Evolutionary conservation across 2,113 vertebrate species (phyloP).

Genomic region (Noctilio leporinus): DNA sequence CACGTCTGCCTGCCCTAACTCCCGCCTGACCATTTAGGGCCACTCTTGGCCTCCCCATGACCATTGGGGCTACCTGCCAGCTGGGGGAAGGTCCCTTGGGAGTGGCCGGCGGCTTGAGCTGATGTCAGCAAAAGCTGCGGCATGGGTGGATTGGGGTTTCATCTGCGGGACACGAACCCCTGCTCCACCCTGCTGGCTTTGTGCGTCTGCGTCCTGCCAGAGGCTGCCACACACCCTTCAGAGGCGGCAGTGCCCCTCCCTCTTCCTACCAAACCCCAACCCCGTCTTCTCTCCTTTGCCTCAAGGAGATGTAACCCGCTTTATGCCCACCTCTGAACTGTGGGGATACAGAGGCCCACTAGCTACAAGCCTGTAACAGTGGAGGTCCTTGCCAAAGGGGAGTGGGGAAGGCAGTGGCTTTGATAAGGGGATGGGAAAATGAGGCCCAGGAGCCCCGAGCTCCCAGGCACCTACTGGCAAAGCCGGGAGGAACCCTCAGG

Average conservation of each 20-base stretch:
- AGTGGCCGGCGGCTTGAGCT: fast-evolving
- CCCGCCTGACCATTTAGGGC: background rate
- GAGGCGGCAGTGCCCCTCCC: background rate
- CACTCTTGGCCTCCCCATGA: background rate
- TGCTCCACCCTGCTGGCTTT: background rate
- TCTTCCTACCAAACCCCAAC: background rate
- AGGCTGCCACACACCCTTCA: background rate
- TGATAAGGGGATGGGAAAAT: background rate
- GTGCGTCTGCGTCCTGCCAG: background rate
- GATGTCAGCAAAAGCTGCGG: fast-evolving
- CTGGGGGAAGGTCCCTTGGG: background rate
- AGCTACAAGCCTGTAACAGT: background rate
- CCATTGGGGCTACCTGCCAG: background rate
- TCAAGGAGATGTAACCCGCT: background rate
- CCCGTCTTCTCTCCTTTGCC: background rate
- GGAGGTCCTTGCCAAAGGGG: background rate
- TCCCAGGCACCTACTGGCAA: background rate
- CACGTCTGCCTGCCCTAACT: background rate
- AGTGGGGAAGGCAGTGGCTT: background rate
- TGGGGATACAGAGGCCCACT: background rate
- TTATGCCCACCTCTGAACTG: background rate
- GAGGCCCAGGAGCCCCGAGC: background rate
- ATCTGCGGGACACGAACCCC: fast-evolving
- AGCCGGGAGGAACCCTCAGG: background rate
- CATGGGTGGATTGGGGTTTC: background rate